phyloP scores from a whole-genome alignment of 2,888 invertebrate species.

The Lacanobia oleracea region DNA sequence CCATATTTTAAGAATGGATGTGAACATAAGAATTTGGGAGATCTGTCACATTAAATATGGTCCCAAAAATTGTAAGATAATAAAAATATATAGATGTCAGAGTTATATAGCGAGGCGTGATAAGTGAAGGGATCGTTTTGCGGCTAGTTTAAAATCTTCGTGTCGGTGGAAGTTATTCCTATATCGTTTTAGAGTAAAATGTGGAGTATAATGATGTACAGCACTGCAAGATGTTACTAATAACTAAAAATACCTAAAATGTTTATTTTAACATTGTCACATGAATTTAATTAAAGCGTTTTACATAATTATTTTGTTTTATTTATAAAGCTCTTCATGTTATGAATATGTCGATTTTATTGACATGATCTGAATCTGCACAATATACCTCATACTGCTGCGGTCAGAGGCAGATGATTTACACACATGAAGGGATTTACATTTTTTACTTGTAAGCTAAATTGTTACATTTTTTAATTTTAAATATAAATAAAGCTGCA shows the following conservation, averaged over 20 bases:
- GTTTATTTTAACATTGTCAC: constrained; percentile 82
- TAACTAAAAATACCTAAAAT: constrained; percentile 69
- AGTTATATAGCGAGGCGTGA: constrained; percentile 38
- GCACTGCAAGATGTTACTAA: constrained; percentile 75
- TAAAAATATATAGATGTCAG: constrained; percentile 44
- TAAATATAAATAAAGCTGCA: too few relatives aligned
- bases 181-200: constrained; percentile 53
- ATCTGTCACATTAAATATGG: constrained; percentile 46
- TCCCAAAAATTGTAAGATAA: constrained; percentile 44
- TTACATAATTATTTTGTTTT: constrained; percentile 69
- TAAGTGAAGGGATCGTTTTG: constrained; percentile 27
- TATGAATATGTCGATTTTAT: neutral
- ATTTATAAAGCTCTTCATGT: constrained; percentile 5
- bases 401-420: too few relatives aligned
- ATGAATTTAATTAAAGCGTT: constrained; percentile 80
- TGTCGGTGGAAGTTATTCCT: constrained; percentile 55
- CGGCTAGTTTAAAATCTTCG: constrained; percentile 46
- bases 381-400: too few relatives aligned
- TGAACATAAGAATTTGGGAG: constrained; percentile 39
- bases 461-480: too few relatives aligned
- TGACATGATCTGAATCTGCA: neutral
- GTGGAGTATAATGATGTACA: constrained; percentile 61
- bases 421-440: too few relatives aligned
- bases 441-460: too few relatives aligned
- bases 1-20: constrained; percentile 55